phyloP scores from a whole-genome alignment of 2,797 vertebrate species.

The Fistularia commersonii region DNA sequence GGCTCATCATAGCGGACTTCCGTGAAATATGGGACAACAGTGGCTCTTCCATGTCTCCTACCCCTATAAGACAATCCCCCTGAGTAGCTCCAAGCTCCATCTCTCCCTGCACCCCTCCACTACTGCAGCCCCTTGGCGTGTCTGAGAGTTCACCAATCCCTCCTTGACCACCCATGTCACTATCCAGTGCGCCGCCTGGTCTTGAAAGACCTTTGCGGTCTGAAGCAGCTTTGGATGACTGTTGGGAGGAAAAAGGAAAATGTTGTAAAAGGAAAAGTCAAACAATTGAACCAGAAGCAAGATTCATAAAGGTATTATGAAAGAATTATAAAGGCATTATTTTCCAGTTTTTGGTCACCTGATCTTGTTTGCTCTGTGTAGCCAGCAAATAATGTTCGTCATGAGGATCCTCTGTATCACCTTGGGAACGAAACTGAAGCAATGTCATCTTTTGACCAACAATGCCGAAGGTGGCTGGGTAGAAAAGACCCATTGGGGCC shows the following conservation, averaged over 20 bases:
- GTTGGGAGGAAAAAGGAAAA: constrained; percentile 16
- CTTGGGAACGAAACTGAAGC: constrained; percentile 89
- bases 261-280: too few relatives aligned
- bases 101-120: constrained; percentile 76
- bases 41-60: constrained; percentile 85
- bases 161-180: constrained; percentile 81
- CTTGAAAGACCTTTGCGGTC: constrained; percentile 86
- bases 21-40: constrained; percentile 84
- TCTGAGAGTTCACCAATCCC: constrained; percentile 69
- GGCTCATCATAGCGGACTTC: constrained; percentile 84
- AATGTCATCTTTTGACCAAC: constrained; percentile 96
- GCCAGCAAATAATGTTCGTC: constrained; percentile 94
- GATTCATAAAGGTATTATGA: background rate
- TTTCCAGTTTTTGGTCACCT: constrained; percentile 68
- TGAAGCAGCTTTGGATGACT: constrained; percentile 90
- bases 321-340: background rate
- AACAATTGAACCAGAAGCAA: background rate
- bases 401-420: constrained; percentile 92
- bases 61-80: constrained; percentile 81
- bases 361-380: constrained; percentile 98
- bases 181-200: constrained; percentile 80
- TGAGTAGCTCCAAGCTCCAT: constrained; percentile 83
- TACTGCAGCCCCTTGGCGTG: constrained; percentile 54
- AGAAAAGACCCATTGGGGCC: constrained; percentile 98
- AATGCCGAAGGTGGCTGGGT: constrained; percentile 94